Evolutionary conservation across 2,888 invertebrate species (phyloP).

Genomic region (Druceiella hillmani): DNA sequence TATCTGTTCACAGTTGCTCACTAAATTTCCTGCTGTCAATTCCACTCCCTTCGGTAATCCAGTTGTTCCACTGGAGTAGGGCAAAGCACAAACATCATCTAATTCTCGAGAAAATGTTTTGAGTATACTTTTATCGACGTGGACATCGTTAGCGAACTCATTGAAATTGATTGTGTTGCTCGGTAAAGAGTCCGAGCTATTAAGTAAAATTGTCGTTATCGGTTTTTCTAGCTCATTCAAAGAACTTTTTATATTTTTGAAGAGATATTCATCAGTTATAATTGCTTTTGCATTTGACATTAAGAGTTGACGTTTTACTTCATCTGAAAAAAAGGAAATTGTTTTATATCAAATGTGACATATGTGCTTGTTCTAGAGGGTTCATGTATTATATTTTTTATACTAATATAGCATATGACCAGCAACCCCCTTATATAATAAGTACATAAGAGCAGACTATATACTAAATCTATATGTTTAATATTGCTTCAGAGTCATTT

Average conservation of each 20-base stretch:
- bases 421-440: no score
- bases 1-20: no score
- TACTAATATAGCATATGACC: no score
- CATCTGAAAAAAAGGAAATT: no score
- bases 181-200: constrained; percentile 42
- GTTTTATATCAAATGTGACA: no score
- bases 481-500: no score
- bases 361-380: no score
- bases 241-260: constrained; percentile 42
- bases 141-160: constrained; percentile 52
- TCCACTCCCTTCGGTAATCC: constrained; percentile 75
- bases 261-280: constrained; percentile 54
- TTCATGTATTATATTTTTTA: no score
- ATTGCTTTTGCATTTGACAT: constrained; percentile 60
- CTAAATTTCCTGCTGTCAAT: constrained; percentile 54
- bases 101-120: no score
- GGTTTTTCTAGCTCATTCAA: constrained; percentile 38
- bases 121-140: no score
- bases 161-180: constrained; percentile 52
- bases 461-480: no score
- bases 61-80: constrained; percentile 84
- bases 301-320: constrained; percentile 59
- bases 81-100: constrained; percentile 62
- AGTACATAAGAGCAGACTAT: no score
- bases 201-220: constrained; percentile 51